Evolutionary conservation across 2,888 invertebrate genomes (phyloP).

Genomic region (Aporophyla nigra): DNA sequence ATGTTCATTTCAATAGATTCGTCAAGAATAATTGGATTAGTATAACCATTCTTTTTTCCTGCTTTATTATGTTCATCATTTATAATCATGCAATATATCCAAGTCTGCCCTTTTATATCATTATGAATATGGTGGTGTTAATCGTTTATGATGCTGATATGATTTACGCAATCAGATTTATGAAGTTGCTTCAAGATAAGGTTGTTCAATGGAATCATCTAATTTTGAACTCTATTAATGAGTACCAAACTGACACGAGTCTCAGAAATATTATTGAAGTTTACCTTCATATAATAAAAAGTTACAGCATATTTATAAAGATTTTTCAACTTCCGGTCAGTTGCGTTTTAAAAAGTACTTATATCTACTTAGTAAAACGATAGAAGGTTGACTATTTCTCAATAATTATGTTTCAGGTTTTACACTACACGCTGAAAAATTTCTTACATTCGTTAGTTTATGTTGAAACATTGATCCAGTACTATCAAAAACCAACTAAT

Average conservation of each 20-base stretch:
- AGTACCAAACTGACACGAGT: not conserved
- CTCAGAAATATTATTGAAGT: not conserved
- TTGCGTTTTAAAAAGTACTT: not conserved
- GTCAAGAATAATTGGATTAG: slow-evolving; percentile 22
- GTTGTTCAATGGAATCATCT: slow-evolving; percentile 14
- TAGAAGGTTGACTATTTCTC: not conserved
- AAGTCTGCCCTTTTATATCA: not conserved
- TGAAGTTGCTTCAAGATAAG: slow-evolving; percentile 20
- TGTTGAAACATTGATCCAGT: slow-evolving; percentile 22
- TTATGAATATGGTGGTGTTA: not conserved
- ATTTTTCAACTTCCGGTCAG: slow-evolving; percentile 21
- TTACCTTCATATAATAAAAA: slow-evolving; percentile 16
- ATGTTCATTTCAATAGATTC: slow-evolving; percentile 1
- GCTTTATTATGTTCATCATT: not conserved
- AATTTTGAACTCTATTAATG: not conserved
- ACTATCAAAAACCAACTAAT: not conserved
- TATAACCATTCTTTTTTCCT: not conserved
- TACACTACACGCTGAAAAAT: slow-evolving; percentile 10
- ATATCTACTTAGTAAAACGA: not conserved
- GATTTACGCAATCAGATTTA: slow-evolving; percentile 17
- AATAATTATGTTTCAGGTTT: slow-evolving; percentile 4
- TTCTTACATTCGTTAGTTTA: slow-evolving; percentile 21
- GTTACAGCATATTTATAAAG: slow-evolving; percentile 22
- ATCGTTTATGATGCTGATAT: slow-evolving; percentile 21
- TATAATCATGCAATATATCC: not conserved